Percentiles rank a stretch among this genome's conserved stretches.
These are phyloP conservation scores for Phenganax marumi DNA, from an alignment of 92 coral and sea anemone genomes.

Conservation along the genomic window DNA sequence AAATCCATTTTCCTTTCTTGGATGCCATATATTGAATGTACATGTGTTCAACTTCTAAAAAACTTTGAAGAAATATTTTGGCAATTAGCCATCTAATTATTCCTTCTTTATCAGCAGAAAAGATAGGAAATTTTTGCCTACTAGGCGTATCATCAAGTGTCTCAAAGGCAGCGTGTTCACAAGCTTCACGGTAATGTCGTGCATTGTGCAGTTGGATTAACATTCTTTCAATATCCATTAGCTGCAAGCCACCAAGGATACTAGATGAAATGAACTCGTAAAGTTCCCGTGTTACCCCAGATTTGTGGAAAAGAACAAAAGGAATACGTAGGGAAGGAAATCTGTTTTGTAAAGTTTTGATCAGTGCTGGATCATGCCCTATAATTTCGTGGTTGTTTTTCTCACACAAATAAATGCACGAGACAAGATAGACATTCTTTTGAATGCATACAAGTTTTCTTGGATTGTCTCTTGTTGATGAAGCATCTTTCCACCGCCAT, in stretches of 20 bases:
- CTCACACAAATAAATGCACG: constrained; percentile 35
- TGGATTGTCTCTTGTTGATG: constrained; percentile 18
- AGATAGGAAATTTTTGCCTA: constrained; percentile 19
- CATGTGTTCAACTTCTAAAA: constrained; percentile 42
- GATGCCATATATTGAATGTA: constrained; percentile 51
- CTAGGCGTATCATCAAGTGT: not conserved
- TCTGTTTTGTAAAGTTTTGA: not conserved
- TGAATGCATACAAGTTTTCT: constrained; percentile 16
- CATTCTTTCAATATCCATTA: constrained; percentile 29
- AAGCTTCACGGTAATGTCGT: constrained; percentile 17
- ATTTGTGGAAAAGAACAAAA: constrained; percentile 31
- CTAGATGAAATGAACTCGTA: constrained; percentile 38
- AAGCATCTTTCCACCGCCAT: constrained; percentile 31
- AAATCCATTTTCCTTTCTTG: constrained; percentile 45
- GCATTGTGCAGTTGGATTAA: constrained; percentile 30
- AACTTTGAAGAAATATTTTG: constrained; percentile 41
- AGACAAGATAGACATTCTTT: constrained; percentile 30
- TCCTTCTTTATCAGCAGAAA: constrained; percentile 40
- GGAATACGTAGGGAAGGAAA: not conserved
- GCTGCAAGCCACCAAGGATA: constrained; percentile 31
- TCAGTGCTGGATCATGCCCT: constrained; percentile 24
- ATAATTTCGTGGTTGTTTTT: constrained; percentile 16
- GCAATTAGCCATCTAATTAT: constrained; percentile 47
- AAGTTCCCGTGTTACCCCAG: constrained; percentile 42
- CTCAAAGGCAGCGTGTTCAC: not conserved